Base-by-base conservation (phyloP, 2,888 invertebrate genomes). In the Plusia festucae region DNA sequence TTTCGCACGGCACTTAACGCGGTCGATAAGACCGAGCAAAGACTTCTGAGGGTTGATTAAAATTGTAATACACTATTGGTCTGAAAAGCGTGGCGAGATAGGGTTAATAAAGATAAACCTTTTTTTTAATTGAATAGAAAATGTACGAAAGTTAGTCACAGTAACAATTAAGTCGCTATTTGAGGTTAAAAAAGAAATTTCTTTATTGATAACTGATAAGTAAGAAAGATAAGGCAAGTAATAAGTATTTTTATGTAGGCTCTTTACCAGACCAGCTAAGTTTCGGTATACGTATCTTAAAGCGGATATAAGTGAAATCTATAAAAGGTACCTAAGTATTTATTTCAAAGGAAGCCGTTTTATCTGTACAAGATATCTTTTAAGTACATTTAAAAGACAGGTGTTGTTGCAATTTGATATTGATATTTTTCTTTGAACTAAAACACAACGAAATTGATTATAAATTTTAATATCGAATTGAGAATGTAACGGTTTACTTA, bases 1-100 rank as follows among this genome's bases (percentile, higher is more conserved):
- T 5, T 63, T 88, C 88, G 66, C 88, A 88, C 88, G 85, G 82
- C 87, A 88, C 88, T 88, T 85, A 86, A 67, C 65, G 68, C 73
- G 72, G 79, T 78, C 74, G 75, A 78, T 73, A 80, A 71, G 73
- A 73, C 59, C 40, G 62, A 20, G 44, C 34, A n/a, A 71, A 74
- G 72, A 71, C 69, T 73, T 67, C 24, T 24, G 62, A 66, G 74
- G 74, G 67, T 70, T 69, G 66, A 74, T 79, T 73, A 70, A 56
- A 64, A 70, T 70, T 73, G 60, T 20, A 66, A 53, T 30, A 11
- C 53, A 24, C 7, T 66, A n/a, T 53, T 13, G 52, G 8, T 9
- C n/a, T 40, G 24, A 52, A 27, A 32, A 34, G n/a, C 22, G 53
- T 16, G 22, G 18, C 11, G 11, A 49, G 9, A 20, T 9, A 46